These are phyloP conservation scores for Conomelus anceps DNA, from an alignment of 2,888 invertebrate species.

Conservation along the genomic window DNA sequence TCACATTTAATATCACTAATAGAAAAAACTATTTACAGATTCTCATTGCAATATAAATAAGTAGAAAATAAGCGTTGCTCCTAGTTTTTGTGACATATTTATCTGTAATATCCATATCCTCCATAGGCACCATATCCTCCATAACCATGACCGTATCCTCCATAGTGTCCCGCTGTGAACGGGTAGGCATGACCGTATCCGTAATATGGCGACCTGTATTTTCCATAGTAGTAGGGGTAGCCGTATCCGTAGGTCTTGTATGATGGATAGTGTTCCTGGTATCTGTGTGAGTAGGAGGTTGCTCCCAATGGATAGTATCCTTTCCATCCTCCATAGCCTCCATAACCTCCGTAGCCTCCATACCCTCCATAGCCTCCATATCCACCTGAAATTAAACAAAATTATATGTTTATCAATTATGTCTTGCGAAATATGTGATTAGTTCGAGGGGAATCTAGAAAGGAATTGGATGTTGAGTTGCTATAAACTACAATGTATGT, in stretches of 20 bases:
- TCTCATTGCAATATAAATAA: not conserved
- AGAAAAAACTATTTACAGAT: not conserved
- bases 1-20: no score
- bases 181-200: not conserved
- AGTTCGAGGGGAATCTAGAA: no score
- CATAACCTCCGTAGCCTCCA: not conserved
- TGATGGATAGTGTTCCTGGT: not conserved
- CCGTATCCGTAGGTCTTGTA: not conserved
- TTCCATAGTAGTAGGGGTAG: not conserved
- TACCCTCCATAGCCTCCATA: not conserved
- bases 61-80: not conserved
- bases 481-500: no score
- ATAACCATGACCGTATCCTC: not conserved
- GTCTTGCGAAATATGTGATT: no score
- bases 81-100: not conserved
- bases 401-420: not conserved
- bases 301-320: not conserved
- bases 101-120: not conserved
- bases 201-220: not conserved
- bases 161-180: not conserved
- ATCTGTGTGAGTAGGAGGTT: not conserved
- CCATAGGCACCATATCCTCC: not conserved
- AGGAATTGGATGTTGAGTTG: no score
- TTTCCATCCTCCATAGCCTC: not conserved
- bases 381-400: not conserved